Percentiles rank a stretch among this genome's conserved stretches.
phyloP scores from a whole-genome alignment of 2,113 vertebrate species.

The Mola mola region DNA sequence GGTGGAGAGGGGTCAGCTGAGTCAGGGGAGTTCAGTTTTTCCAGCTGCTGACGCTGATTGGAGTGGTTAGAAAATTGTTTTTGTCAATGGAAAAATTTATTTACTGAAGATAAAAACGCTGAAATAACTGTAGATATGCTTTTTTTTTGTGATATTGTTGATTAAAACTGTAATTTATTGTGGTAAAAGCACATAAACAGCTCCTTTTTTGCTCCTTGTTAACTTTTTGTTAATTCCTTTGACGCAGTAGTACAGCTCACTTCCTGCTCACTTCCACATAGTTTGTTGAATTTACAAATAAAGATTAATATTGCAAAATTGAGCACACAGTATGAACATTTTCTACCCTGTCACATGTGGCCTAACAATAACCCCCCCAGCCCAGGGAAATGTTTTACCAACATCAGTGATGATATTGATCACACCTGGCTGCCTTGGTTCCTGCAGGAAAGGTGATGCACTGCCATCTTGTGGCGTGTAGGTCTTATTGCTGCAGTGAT shows the following conservation, averaged over 20 bases:
- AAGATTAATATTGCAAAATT: too few species aligned
- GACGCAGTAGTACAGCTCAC: too few species aligned
- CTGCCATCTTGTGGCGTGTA: constrained; percentile 71
- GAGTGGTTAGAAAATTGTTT: constrained; percentile 44
- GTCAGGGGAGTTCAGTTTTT: constrained; percentile 39
- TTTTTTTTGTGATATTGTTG: too few species aligned
- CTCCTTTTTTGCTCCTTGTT: too few species aligned
- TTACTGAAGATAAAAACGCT: constrained; percentile 29
- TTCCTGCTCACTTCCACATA: too few species aligned
- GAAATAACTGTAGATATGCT: constrained; percentile 31
- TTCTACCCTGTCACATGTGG: constrained; percentile 5
- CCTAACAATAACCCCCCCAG: not conserved
- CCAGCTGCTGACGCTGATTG: constrained; percentile 39
- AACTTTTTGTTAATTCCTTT: too few species aligned
- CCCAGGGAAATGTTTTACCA: constrained; percentile 22
- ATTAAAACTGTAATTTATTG: too few species aligned
- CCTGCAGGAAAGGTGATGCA: constrained; percentile 39
- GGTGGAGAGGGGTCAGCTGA: constrained; percentile 32
- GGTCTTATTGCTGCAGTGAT: not conserved
- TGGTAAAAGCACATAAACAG: too few species aligned
- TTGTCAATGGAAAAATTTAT: constrained; percentile 36
- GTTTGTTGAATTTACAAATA: too few species aligned
- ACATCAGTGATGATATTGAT: constrained; percentile 17
- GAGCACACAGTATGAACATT: too few species aligned
- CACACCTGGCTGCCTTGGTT: not conserved